Evolutionary conservation across 1,140 invertebrate genomes (phyloP).

Genomic region (Idris sp.): DNA sequence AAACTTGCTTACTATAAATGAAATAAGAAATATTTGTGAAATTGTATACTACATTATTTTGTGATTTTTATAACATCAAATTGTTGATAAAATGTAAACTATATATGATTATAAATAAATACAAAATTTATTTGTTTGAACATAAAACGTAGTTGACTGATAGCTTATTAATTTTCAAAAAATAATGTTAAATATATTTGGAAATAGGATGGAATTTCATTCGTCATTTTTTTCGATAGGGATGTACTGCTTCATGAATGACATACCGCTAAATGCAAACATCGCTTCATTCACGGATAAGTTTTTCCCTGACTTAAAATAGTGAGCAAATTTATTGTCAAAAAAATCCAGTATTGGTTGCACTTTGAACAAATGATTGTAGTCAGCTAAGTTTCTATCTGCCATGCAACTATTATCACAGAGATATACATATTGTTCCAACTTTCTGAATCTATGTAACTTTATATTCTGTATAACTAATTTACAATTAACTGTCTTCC

Average conservation of each 20-base stretch:
- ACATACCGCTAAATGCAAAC: constrained; percentile 17
- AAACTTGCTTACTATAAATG: too few species aligned
- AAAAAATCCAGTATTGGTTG: constrained; percentile 7
- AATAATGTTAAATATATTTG: too few species aligned
- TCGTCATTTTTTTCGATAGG: too few species aligned
- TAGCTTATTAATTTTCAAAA: too few species aligned
- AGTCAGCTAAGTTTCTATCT: constrained; percentile 6
- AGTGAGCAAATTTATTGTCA: constrained; percentile 5
- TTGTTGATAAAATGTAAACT: too few species aligned
- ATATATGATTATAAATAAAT: too few species aligned
- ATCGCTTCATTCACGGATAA: constrained; percentile 24
- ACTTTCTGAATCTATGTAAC: constrained; percentile 11
- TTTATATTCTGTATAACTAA: constrained; percentile 1
- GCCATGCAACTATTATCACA: constrained; percentile 1
- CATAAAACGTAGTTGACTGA: too few species aligned
- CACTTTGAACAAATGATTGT: constrained; percentile 14
- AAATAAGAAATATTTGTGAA: too few species aligned
- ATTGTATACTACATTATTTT: too few species aligned
- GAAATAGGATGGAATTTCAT: too few species aligned
- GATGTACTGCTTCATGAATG: constrained; percentile 32
- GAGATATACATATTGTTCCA: constrained; percentile 12
- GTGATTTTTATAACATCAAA: too few species aligned
- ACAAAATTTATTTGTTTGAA: too few species aligned
- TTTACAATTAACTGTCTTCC: constrained; percentile 2
- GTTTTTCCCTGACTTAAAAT: constrained; percentile 24